These are phyloP conservation scores for Craterocephalus amniculus DNA, from an alignment of 2,797 vertebrate species.

Conservation along the genomic window DNA sequence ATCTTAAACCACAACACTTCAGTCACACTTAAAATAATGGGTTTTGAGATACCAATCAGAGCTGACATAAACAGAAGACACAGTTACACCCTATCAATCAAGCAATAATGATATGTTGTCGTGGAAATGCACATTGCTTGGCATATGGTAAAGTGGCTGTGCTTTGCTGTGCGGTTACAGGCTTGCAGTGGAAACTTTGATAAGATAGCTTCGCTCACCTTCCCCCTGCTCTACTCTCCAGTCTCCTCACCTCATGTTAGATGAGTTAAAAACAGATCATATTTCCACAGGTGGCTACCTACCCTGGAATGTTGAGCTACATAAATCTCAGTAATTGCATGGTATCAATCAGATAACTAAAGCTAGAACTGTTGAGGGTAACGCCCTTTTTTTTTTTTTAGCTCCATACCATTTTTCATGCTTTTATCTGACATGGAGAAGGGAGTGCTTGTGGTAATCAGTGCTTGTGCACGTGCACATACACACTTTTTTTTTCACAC, in stretches of 20 bases:
- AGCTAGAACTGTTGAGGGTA: constrained; percentile 60
- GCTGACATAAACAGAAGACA: constrained; percentile 50
- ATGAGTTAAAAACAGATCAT: constrained; percentile 75
- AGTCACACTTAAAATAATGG: constrained; percentile 41
- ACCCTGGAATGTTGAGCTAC: constrained; percentile 79
- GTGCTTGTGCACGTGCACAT: constrained; percentile 25
- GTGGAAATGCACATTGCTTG: constrained; percentile 18
- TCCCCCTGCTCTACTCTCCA: constrained; percentile 11
- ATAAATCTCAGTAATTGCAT: constrained; percentile 84
- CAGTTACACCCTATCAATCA: constrained; percentile 53
- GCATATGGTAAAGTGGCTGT: constrained; percentile 26
- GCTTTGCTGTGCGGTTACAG: constrained; percentile 30
- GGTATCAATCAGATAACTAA: constrained; percentile 81
- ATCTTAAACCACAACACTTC: constrained; percentile 20
- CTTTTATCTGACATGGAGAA: constrained; percentile 76
- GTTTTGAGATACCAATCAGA: constrained; percentile 47
- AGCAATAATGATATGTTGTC: constrained; percentile 43
- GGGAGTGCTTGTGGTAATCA: constrained; percentile 66
- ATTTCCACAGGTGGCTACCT: constrained; percentile 85
- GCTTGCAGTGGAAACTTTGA: constrained; percentile 58
- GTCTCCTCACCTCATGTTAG: constrained; percentile 36
- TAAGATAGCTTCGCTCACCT: constrained; percentile 37
- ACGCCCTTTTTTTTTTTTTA: constrained; percentile 55
- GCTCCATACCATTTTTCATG: constrained; percentile 65
- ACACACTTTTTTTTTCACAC: constrained; percentile 20